phyloP scores from a whole-genome alignment of 2,797 vertebrate species.

The Lithobates sylvaticus region DNA sequence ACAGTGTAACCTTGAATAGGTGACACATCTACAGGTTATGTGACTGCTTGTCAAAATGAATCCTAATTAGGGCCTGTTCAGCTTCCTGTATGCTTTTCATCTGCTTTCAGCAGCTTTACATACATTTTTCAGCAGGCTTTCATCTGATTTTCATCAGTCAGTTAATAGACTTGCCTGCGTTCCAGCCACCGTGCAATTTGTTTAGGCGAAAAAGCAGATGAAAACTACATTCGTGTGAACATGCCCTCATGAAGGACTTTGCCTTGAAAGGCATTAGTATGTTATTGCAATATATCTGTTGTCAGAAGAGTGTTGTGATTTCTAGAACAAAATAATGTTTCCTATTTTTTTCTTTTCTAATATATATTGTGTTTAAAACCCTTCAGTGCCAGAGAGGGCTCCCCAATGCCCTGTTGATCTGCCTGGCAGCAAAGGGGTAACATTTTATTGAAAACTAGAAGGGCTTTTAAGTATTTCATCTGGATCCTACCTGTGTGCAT shows the following conservation, averaged over 20 bases:
- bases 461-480: constrained; percentile 57
- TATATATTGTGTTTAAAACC: constrained; percentile 43
- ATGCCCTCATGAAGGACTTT: neutral
- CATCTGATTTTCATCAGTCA: too few species aligned
- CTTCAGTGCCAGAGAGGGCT: constrained; percentile 39
- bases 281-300: constrained; percentile 32
- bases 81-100: neutral
- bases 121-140: too few species aligned
- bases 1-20: neutral
- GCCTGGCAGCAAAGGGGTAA: constrained; percentile 39
- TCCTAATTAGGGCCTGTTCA: neutral
- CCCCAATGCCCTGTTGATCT: neutral
- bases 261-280: constrained; percentile 17
- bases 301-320: constrained; percentile 21
- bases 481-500: constrained; percentile 61
- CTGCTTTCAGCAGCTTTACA: too few species aligned
- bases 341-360: neutral
- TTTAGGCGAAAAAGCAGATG: neutral
- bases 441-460: constrained; percentile 48
- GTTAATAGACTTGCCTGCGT: too few species aligned
- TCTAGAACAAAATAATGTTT: constrained; percentile 24
- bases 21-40: neutral
- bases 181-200: neutral
- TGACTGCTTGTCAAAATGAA: constrained; percentile 19
- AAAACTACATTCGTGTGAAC: neutral